Conservation (phyloP, 1,140 invertebrate genomes). For the Dysdera silvatica region DNA sequence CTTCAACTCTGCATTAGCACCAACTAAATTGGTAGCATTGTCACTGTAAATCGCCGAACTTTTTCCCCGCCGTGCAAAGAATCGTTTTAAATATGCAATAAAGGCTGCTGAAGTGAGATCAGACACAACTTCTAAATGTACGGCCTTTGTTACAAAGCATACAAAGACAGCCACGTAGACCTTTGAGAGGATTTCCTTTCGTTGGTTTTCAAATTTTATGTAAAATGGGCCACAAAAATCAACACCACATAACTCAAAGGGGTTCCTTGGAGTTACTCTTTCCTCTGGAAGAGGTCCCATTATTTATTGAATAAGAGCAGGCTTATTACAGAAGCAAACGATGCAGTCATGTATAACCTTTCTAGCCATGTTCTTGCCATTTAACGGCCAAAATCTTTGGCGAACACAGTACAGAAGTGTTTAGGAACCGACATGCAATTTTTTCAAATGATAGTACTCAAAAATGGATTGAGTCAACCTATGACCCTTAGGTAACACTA, state of each 20-base stretch:
- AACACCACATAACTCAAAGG: background rate
- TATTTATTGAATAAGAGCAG: background rate
- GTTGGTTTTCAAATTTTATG: background rate
- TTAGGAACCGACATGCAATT: background rate
- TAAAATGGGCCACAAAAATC: background rate
- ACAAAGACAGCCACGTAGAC: constrained; percentile 41
- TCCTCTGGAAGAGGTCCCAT: background rate
- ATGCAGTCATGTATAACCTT: constrained; percentile 1
- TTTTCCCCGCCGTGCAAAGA: constrained; percentile 31
- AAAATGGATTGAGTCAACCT: constrained; percentile 12
- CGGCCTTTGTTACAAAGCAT: constrained; percentile 44
- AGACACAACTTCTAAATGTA: constrained; percentile 43
- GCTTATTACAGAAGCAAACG: constrained; percentile 1
- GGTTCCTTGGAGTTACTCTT: background rate
- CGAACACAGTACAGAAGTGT: background rate
- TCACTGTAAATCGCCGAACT: constrained; percentile 10
- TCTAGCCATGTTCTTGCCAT: too few species aligned
- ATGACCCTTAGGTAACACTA: constrained; percentile 36
- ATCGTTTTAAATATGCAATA: constrained; percentile 41
- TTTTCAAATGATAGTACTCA: background rate
- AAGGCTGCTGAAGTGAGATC: constrained; percentile 42
- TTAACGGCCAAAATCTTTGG: constrained; percentile 8
- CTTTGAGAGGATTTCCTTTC: constrained; percentile 1
- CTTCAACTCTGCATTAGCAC: background rate
- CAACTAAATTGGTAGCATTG: background rate